These are phyloP conservation scores for Thalassophryne amazonica DNA, from an alignment of 2,797 vertebrate species.

Conservation along the genomic window DNA sequence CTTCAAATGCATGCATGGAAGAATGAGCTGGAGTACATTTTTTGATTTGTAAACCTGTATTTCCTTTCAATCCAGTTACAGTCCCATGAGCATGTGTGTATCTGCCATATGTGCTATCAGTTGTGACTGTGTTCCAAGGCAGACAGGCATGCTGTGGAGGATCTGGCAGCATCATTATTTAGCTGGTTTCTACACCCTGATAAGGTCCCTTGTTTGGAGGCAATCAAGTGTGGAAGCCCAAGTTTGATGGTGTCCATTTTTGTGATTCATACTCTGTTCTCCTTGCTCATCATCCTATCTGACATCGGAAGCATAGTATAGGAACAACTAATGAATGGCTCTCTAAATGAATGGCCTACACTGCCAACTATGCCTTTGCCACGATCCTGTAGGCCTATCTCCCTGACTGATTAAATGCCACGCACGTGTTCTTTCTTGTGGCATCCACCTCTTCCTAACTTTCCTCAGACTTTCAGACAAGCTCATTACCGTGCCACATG, in stretches of 20 bases:
- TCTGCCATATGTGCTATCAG: background rate
- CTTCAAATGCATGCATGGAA: background rate
- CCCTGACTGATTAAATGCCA: slow-evolving; percentile 47
- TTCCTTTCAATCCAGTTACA: background rate
- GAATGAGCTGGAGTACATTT: too few relatives aligned
- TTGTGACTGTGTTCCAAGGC: slow-evolving; percentile 6
- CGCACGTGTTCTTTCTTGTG: slow-evolving; percentile 17
- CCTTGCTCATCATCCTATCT: slow-evolving; percentile 35
- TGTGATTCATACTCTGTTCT: slow-evolving; percentile 47
- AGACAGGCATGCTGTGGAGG: background rate
- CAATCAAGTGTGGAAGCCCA: slow-evolving; percentile 5
- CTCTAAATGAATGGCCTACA: slow-evolving; percentile 50
- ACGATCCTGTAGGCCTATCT: slow-evolving; percentile 19
- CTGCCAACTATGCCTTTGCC: slow-evolving; percentile 33
- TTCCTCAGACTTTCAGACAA: slow-evolving; percentile 25
- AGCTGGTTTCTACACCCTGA: slow-evolving; percentile 6
- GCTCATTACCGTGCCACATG: slow-evolving; percentile 50
- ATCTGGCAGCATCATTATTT: slow-evolving; percentile 49
- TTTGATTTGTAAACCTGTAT: background rate
- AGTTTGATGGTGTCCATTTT: slow-evolving; percentile 31
- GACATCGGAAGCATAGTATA: slow-evolving; percentile 46
- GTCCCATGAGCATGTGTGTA: background rate
- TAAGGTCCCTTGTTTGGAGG: slow-evolving; percentile 20
- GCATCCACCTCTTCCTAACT: slow-evolving; percentile 17
- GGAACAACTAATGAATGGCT: slow-evolving; percentile 58